Base-by-base conservation (phyloP, 2,888 invertebrate genomes). In the Mesoligia furuncula region DNA sequence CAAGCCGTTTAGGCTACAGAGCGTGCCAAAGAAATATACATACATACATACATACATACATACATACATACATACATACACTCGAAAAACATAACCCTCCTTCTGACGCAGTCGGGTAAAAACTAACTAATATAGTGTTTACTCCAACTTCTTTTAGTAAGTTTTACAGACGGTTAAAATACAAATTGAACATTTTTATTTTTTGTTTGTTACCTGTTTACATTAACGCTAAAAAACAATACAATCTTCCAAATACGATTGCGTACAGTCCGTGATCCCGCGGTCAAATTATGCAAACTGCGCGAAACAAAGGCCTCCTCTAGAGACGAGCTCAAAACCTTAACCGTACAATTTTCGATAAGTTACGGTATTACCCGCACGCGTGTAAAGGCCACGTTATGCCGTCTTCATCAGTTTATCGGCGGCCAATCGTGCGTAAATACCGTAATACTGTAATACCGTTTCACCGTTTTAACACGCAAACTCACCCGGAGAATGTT, bases 351-450 rank as follows among this genome's bases (percentile, higher is more conserved):
- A 90, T 89, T 88, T 90, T 88, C 89, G 87, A 88, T 91, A 91
- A 92, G 90, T 90, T 90, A 90, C 92, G 88, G 88, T 88, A 85
- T 83, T 74, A 85, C 71, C 76, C 77, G 73, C 73, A 81, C 79
- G 86, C 81, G 77, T 75, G 73, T 85, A 87, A 79, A 87, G 86
- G 85, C 72, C 85, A 75, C 76, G 68, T 80, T 84, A 86, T 83
- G 66, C 83, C 59, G 65, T 65, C 88, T 85, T 91, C 90, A 92
- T 92, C 92, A 91, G 90, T 91, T 93, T 92, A 93, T 90, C 86
- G 74, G 89, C 76, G 87, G 88, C 91, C 93, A 92, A 93, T 93
- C 93, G 94, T 94, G 94, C 94, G 94, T 94, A 92, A 93, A 93
- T 80, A 83, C 72, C 66, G 66, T 77, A 79, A 79, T 79, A 83